phyloP scores from a whole-genome alignment of 2,113 vertebrate species.

The Monarcha castaneiventris region DNA sequence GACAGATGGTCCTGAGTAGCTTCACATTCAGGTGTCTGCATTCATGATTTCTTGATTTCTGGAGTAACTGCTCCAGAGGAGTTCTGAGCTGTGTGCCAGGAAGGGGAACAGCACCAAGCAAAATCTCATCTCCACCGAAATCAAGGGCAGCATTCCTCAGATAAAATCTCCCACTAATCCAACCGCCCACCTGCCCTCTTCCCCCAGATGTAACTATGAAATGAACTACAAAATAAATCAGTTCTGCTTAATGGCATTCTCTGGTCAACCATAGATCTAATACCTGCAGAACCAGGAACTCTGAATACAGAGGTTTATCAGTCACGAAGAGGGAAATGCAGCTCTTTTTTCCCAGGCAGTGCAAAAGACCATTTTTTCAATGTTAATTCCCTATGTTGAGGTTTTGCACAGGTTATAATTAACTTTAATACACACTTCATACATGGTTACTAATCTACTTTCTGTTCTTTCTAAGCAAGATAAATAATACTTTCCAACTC shows the following conservation, averaged over 20 bases:
- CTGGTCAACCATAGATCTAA: background rate
- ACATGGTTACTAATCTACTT: background rate
- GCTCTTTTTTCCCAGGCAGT: background rate
- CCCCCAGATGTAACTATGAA: background rate
- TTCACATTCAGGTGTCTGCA: background rate
- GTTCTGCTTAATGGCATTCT: background rate
- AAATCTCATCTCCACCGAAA: background rate
- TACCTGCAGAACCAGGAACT: background rate
- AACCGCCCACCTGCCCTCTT: background rate
- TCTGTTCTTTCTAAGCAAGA: background rate
- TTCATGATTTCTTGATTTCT: fast-evolving
- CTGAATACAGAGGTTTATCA: background rate
- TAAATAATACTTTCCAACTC: background rate
- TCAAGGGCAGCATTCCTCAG: background rate
- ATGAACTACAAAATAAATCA: background rate
- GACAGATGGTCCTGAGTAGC: background rate
- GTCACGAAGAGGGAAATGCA: background rate
- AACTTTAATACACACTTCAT: background rate
- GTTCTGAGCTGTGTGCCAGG: background rate
- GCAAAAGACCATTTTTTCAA: background rate
- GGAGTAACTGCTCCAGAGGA: background rate
- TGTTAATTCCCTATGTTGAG: background rate
- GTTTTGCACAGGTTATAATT: background rate
- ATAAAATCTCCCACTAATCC: background rate
- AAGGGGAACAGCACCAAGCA: background rate